These are phyloP conservation scores for Lepidocyrtoides sp. DNA, from an alignment of 2,888 invertebrate genomes.

Conservation along the genomic window DNA sequence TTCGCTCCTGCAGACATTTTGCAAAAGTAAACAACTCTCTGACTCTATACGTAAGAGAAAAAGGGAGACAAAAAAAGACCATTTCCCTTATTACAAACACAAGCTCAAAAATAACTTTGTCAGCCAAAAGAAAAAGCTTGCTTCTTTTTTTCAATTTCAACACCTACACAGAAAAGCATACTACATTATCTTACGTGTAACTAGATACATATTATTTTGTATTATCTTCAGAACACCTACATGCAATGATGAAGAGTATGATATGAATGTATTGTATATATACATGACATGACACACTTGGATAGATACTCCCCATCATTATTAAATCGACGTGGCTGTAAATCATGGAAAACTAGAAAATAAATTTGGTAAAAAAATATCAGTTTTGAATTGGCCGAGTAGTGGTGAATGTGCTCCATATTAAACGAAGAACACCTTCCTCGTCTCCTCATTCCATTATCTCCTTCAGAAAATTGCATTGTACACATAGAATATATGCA, in stretches of 20 bases:
- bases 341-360: constrained; percentile 66
- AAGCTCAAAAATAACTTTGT: constrained; percentile 30
- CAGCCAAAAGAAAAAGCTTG: constrained; percentile 25
- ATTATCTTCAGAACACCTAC: background rate
- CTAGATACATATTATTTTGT: background rate
- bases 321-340: constrained; percentile 67
- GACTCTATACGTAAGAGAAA: constrained; percentile 3
- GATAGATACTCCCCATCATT: background rate
- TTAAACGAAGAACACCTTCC: background rate
- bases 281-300: background rate
- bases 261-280: background rate
- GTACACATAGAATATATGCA: background rate
- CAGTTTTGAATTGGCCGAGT: constrained; percentile 50
- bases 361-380: constrained; percentile 71
- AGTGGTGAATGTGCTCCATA: background rate
- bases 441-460: constrained; percentile 53
- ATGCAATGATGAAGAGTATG: too few species aligned
- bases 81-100: constrained; percentile 29
- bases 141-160: constrained; percentile 40
- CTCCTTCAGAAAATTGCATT: background rate
- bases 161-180: background rate
- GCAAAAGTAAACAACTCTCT: constrained; percentile 52
- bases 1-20: constrained; percentile 32
- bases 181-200: too few species aligned
- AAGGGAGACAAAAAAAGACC: background rate